phyloP scores from a whole-genome alignment of 2,113 vertebrate species.

The Sinocyclocheilus anophthalmus region DNA sequence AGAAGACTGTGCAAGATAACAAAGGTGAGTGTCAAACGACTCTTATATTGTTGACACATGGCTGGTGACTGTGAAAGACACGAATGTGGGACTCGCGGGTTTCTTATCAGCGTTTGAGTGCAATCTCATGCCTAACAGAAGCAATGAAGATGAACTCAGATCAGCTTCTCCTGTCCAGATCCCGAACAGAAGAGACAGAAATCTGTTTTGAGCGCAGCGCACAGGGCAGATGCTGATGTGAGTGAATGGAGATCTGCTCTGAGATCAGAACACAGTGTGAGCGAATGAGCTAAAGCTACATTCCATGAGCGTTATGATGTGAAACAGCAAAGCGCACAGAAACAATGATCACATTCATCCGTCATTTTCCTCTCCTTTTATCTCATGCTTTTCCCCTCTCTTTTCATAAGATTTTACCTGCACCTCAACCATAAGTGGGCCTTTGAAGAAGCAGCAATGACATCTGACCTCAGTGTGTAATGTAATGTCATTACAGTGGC shows the following conservation, averaged over 20 bases:
- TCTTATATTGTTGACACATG: conserved; percentile 53
- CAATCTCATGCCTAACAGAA: not conserved
- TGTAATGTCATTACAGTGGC: not conserved
- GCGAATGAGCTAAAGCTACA: conserved; percentile 70
- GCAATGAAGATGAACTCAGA: not conserved
- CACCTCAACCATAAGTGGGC: conserved; percentile 54
- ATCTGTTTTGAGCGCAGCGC: conserved; percentile 20
- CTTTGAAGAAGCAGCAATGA: conserved; percentile 54
- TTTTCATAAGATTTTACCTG: conserved; percentile 59
- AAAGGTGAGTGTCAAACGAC: conserved; percentile 55
- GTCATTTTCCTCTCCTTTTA: conserved; percentile 75
- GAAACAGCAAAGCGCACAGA: conserved; percentile 77
- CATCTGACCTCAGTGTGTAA: conserved; percentile 58
- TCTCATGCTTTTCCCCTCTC: conserved; percentile 65
- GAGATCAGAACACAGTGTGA: conserved; percentile 54
- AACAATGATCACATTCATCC: conserved; percentile 77
- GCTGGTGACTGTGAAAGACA: conserved; percentile 66
- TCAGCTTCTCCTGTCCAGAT: not conserved
- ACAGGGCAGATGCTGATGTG: not conserved
- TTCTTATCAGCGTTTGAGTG: conserved; percentile 46
- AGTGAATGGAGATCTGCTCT: not conserved
- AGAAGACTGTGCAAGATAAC: conserved; percentile 58
- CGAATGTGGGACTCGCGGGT: conserved; percentile 40
- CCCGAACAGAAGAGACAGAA: no score
- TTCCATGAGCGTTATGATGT: conserved; percentile 78